phyloP scores from a whole-genome alignment of 2,113 vertebrate species.

The Bubo blakistoni region DNA sequence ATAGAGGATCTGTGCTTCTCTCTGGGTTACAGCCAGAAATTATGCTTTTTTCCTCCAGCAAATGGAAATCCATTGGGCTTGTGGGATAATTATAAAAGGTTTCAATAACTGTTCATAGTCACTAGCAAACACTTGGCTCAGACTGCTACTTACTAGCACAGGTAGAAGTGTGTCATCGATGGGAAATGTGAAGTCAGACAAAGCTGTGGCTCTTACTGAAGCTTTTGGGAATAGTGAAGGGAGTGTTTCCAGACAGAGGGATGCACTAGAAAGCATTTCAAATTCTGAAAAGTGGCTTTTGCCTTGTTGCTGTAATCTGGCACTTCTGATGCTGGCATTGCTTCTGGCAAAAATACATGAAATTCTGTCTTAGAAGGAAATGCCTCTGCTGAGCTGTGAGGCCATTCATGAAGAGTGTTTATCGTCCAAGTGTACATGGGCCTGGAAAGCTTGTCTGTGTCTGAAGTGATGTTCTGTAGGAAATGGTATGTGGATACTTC shows the following conservation, averaged over 20 bases:
- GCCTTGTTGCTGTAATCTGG: background rate
- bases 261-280: background rate
- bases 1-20: background rate
- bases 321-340: background rate
- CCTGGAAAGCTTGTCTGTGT: background rate
- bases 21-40: background rate
- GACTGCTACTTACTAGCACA: background rate
- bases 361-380: background rate
- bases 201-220: background rate
- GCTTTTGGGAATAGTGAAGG: background rate
- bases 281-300: background rate
- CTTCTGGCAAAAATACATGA: background rate
- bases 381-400: background rate
- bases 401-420: background rate
- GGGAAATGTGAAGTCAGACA: background rate
- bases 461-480: background rate
- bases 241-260: background rate
- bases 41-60: background rate
- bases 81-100: background rate
- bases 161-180: background rate
- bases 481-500: background rate
- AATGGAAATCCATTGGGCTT: background rate
- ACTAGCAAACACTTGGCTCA: background rate
- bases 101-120: background rate
- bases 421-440: background rate